Percentiles rank a stretch among this genome's conserved stretches.
Conservation (phyloP, 2,888 invertebrate genomes). For the Drosophila helvetica region DNA sequence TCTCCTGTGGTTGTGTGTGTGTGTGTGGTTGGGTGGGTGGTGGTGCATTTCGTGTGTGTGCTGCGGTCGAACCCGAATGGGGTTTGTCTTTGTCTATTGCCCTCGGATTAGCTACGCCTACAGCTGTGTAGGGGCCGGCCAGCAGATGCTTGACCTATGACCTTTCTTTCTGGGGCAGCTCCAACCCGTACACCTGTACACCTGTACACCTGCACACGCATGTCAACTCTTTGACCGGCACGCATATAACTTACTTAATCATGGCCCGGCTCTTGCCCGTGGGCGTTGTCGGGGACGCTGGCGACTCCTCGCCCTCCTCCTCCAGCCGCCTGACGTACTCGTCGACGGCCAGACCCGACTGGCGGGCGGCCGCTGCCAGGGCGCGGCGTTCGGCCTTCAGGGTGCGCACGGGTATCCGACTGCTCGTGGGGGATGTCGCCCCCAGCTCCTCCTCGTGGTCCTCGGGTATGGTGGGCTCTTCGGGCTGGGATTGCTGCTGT, state of each 20-base stretch:
- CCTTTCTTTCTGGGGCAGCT: slow-evolving; percentile 17
- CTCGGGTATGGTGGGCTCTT: slow-evolving; percentile 61
- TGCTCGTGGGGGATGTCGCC: slow-evolving; percentile 59
- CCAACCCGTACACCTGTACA: too few relatives aligned
- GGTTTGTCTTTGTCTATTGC: slow-evolving; percentile 28
- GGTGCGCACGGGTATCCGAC: slow-evolving; percentile 84
- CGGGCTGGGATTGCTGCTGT: slow-evolving; percentile 44
- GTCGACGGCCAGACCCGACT: slow-evolving; percentile 63
- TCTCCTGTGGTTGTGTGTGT: slow-evolving; percentile 39
- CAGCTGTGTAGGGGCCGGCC: slow-evolving; percentile 13
- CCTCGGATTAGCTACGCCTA: slow-evolving; percentile 37
- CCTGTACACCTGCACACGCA: slow-evolving; percentile 14
- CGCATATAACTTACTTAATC: slow-evolving; percentile 80
- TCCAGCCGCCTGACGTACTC: slow-evolving; percentile 58
- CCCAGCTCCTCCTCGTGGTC: slow-evolving; percentile 72
- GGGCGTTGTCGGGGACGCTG: slow-evolving; percentile 43
- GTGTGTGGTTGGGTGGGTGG: slow-evolving; percentile 9
- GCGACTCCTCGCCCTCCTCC: slow-evolving; percentile 28
- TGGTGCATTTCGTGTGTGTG: slow-evolving; percentile 7
- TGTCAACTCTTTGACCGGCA: slow-evolving; percentile 62
- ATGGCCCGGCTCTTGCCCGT: slow-evolving; percentile 68
- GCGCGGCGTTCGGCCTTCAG: slow-evolving; percentile 82
- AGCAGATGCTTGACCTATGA: slow-evolving; percentile 49
- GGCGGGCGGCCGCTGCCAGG: slow-evolving; percentile 68
- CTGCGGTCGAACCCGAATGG: slow-evolving; percentile 29